These are phyloP conservation scores for Eupithecia centaureata DNA, from an alignment of 2,888 invertebrate species.

Conservation along the genomic window DNA sequence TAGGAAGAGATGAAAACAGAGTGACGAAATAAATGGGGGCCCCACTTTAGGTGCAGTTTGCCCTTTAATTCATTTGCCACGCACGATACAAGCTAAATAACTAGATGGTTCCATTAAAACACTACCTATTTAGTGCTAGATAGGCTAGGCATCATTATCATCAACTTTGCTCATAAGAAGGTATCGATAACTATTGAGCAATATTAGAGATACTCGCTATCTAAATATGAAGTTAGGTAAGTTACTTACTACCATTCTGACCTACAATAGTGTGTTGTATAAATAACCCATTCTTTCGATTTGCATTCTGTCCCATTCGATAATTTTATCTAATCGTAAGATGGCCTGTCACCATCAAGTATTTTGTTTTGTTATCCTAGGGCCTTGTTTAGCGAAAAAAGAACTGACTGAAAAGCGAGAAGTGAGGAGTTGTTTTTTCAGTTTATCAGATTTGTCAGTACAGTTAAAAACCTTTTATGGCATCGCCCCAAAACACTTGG, in stretches of 20 bases:
- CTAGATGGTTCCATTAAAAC: background rate
- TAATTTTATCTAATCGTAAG: conserved; percentile 3
- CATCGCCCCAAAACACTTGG: background rate
- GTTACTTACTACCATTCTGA: background rate
- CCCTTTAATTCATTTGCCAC: too few relatives aligned
- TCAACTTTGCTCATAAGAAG: background rate
- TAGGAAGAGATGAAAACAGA: too few relatives aligned
- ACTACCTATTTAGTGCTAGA: too few relatives aligned
- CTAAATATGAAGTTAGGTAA: too few relatives aligned
- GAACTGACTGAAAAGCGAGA: too few relatives aligned
- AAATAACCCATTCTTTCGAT: background rate
- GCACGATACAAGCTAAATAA: too few relatives aligned
- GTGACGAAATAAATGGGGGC: too few relatives aligned
- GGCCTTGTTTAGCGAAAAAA: background rate
- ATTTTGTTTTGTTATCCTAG: conserved; percentile 17
- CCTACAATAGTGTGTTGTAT: background rate
- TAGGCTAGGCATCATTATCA: background rate
- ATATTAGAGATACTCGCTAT: background rate
- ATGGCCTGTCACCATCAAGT: conserved; percentile 17
- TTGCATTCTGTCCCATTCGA: background rate
- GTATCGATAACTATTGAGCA: background rate
- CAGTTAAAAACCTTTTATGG: too few relatives aligned
- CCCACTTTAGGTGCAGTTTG: too few relatives aligned
- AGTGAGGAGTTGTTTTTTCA: too few relatives aligned
- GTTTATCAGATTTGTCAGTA: too few relatives aligned